phyloP scores from a whole-genome alignment of 2,113 vertebrate species.

The Carettochelys insculpta region DNA sequence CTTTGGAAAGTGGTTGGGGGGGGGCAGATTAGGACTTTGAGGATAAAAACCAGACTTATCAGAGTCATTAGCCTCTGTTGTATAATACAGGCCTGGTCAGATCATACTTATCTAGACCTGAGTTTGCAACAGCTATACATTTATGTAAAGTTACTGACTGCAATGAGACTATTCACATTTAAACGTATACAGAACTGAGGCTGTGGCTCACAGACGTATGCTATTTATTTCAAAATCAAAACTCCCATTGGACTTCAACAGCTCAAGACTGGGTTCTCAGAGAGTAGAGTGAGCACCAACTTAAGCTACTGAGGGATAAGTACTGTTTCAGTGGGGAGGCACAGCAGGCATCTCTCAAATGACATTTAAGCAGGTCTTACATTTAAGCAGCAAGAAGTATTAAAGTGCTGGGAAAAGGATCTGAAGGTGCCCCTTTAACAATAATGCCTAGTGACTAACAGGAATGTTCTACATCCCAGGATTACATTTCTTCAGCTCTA shows the following conservation, averaged over 20 bases:
- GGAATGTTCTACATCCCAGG: background rate
- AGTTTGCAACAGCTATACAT: background rate
- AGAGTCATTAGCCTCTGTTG: background rate
- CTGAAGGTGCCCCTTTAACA: background rate
- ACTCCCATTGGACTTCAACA: background rate
- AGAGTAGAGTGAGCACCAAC: background rate
- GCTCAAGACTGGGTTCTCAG: background rate
- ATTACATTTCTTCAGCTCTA: background rate
- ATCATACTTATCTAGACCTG: background rate
- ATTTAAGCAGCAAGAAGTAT: background rate
- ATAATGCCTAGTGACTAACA: background rate
- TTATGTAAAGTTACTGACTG: background rate
- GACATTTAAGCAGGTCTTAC: background rate
- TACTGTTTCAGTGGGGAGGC: background rate
- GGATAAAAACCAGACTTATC: background rate
- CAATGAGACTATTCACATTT: background rate
- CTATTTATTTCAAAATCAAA: background rate
- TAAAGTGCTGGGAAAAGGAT: background rate
- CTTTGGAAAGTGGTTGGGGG: background rate
- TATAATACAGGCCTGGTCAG: background rate
- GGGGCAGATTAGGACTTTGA: background rate
- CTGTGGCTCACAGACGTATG: fast-evolving
- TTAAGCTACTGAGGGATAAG: background rate
- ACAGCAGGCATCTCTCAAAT: background rate
- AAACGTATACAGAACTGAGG: background rate